These are phyloP conservation scores for Ptilonorhynchus violaceus DNA, from an alignment of 2,113 vertebrate genomes.

Conservation along the genomic window DNA sequence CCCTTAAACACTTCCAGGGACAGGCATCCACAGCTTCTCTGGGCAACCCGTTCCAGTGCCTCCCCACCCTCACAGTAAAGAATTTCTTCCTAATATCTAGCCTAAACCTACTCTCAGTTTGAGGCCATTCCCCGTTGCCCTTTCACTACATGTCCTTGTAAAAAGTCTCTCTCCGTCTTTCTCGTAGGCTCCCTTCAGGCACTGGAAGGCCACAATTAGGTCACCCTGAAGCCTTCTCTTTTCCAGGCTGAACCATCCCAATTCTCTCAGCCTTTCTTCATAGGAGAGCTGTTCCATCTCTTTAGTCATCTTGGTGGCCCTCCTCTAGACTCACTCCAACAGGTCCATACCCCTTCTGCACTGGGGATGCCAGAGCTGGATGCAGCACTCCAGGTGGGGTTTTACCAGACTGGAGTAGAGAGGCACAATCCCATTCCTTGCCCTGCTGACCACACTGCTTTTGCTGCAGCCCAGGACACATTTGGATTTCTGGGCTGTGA, in stretches of 20 bases:
- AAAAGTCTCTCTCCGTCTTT: background rate
- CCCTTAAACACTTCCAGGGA: background rate
- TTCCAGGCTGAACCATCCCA: background rate
- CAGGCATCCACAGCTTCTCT: background rate
- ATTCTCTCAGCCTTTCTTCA: background rate
- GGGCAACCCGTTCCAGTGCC: background rate
- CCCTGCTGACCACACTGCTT: background rate
- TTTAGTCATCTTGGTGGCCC: background rate
- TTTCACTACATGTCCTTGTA: background rate
- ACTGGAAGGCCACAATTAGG: background rate
- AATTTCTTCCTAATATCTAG: background rate
- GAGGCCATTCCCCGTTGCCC: background rate
- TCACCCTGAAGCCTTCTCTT: background rate
- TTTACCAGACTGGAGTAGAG: background rate
- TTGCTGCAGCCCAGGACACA: fast-evolving
- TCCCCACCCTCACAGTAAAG: background rate
- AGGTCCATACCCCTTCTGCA: background rate
- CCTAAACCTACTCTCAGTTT: background rate
- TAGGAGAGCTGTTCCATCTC: background rate
- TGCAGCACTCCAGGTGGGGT: background rate
- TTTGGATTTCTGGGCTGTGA: background rate
- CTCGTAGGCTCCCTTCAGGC: background rate
- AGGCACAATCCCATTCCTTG: fast-evolving
- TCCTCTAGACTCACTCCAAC: background rate
- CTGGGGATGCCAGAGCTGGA: fast-evolving